Conservation (phyloP, 23 tunicate genomes). For the Diplosoma virens region DNA sequence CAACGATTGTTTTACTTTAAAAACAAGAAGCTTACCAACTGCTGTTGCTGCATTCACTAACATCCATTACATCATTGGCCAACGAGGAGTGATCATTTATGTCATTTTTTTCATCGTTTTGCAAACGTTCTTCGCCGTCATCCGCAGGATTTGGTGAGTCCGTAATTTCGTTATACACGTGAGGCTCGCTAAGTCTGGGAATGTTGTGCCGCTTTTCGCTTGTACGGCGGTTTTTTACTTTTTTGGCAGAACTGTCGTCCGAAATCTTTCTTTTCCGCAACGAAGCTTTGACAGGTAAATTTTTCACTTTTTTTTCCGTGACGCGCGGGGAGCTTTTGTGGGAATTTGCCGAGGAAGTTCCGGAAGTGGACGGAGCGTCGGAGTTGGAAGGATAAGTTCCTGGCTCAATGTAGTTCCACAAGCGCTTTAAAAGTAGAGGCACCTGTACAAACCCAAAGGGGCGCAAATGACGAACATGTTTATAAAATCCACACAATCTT, state of each 20-base stretch:
- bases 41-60: constrained; percentile 62
- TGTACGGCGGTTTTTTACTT: constrained; percentile 2
- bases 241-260: background rate
- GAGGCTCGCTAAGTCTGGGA: background rate
- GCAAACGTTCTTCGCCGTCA: no score
- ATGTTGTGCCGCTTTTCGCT: background rate
- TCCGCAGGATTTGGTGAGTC: background rate
- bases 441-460: constrained; percentile 25
- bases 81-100: background rate
- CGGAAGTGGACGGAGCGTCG: background rate
- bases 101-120: no score
- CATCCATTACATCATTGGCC: constrained; percentile 4
- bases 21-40: constrained; percentile 77
- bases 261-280: constrained; percentile 18
- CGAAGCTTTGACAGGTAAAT: background rate
- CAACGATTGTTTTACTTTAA: no score
- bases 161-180: background rate
- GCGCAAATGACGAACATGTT: no score
- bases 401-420: constrained; percentile 74
- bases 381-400: constrained; percentile 33
- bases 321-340: background rate
- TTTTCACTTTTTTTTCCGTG: background rate
- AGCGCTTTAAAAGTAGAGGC: constrained; percentile 54
- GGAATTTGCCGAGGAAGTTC: background rate
- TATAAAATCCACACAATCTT: no score